These are phyloP conservation scores for Acromyrmex charruanus DNA, from an alignment of 1,140 invertebrate species.

Conservation along the genomic window DNA sequence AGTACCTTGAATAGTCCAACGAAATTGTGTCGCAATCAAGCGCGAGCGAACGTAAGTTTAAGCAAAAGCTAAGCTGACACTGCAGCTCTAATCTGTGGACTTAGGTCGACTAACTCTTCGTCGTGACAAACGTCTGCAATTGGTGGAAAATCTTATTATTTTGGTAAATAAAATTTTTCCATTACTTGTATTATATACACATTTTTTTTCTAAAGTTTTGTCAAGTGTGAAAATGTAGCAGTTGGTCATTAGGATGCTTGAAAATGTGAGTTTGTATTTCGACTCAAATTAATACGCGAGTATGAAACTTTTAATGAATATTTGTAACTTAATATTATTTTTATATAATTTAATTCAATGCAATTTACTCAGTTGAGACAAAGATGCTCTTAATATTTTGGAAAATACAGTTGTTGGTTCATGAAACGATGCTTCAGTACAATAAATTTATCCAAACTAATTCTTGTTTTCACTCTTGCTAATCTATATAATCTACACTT, in stretches of 20 bases:
- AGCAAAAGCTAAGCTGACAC: slow-evolving; percentile 24
- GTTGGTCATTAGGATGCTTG: not conserved
- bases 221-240: not conserved
- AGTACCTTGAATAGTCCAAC: slow-evolving; percentile 47
- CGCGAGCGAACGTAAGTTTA: slow-evolving; percentile 36
- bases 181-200: not conserved
- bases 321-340: not conserved
- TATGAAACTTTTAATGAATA: not conserved
- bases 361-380: not conserved
- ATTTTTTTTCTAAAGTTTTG: not conserved
- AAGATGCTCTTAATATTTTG: not conserved
- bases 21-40: slow-evolving; percentile 59
- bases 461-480: too few relatives aligned
- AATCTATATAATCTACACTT: too few relatives aligned
- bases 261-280: not conserved
- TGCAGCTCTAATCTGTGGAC: slow-evolving; percentile 26
- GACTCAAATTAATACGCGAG: not conserved
- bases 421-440: not conserved
- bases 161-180: slow-evolving; percentile 6
- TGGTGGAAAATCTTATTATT: not conserved
- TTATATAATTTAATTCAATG: not conserved
- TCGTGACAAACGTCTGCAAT: slow-evolving; percentile 17
- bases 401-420: not conserved
- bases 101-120: slow-evolving; percentile 24
- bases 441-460: not conserved